Evolutionary conservation across 2,888 invertebrate genomes (phyloP), one percentile per base, ranked within the genome.

Genomic region (Cephus nigrinus): DNA sequence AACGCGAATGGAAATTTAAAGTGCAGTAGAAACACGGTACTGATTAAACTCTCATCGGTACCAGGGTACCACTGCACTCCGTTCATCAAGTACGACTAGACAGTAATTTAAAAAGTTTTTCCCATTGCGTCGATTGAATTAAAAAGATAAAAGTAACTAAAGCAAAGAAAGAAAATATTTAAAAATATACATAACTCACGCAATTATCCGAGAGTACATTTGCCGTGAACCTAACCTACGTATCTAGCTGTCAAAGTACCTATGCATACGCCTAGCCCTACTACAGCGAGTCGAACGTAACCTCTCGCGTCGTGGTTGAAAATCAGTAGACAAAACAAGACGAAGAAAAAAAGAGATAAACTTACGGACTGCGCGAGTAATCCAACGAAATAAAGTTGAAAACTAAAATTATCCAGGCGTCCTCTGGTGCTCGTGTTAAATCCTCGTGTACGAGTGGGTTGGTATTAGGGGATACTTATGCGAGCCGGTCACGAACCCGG

Each of bases 401-500:
- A 69, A 35, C 77, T 40, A 55, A 78, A 80, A 81, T 80, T 80
- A 76, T 75, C 73, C 40, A 55, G 76, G 76, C 69, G 73, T 79
- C 69, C 72, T 71, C 69, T 35, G 81, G 74, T 77, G 82, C 79
- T 82, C 83, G 40, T 82, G 80, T 85, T 84, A 84, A 86, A 87
- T 86, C 81, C 82, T 77, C 79, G 80, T 55, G 23, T 76, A 80
- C 82, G 81, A 85, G 81, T 81, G 81, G 77, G 79, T 80, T 77
- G 85, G 83, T 82, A 83, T 81, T 84, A 80, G 80, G 77, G 81
- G 84, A 84, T 84, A 84, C 84, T 87, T 86, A 86, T 84, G 84
- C 83, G 79, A 82, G 76, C 71, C 79, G 84, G 87, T 88, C 88
- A 88, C 86, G 86, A 88, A 88, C 84, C 84, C 78, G 69, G 71